Conservation (phyloP, 2,797 vertebrate genomes). For the Rhadinocentrus ornatus region DNA sequence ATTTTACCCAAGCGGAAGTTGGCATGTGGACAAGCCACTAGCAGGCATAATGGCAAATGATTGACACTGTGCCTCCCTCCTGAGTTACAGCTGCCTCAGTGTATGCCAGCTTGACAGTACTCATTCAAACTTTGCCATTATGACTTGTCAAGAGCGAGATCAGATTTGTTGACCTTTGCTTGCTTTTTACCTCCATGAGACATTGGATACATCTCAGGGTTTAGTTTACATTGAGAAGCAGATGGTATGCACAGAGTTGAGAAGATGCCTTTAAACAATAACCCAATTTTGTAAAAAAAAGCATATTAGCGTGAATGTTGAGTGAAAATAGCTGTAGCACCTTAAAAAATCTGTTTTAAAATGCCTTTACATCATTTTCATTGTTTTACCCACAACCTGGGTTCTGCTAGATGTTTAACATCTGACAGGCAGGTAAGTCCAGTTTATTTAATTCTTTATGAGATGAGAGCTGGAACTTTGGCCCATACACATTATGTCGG, state of each 20-base stretch:
- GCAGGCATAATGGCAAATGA: background rate
- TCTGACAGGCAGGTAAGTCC: slow-evolving; percentile 23
- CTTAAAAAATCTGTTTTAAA: slow-evolving; percentile 51
- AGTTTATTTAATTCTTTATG: background rate
- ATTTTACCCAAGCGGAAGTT: background rate
- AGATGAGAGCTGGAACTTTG: slow-evolving; percentile 25
- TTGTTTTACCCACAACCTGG: slow-evolving; percentile 26
- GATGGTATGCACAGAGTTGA: slow-evolving; percentile 55
- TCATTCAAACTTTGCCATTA: background rate
- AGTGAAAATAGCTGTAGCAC: slow-evolving; percentile 46
- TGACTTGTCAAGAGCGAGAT: slow-evolving; percentile 38
- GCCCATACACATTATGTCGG: background rate
- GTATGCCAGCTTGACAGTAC: background rate
- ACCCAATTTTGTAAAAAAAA: slow-evolving; percentile 52
- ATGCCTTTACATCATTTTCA: slow-evolving; percentile 27
- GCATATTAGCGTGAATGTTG: slow-evolving; percentile 28
- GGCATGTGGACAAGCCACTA: background rate
- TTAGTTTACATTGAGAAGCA: slow-evolving; percentile 59
- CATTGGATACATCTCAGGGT: slow-evolving; percentile 41
- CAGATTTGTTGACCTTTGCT: slow-evolving; percentile 56
- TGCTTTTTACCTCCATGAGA: slow-evolving; percentile 47
- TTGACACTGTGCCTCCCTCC: background rate
- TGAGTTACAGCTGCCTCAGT: background rate
- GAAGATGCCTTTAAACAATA: slow-evolving; percentile 68
- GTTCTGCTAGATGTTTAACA: slow-evolving; percentile 37